phyloP scores from a whole-genome alignment of 2,888 invertebrate genomes.

The Metallyticus violacea region DNA sequence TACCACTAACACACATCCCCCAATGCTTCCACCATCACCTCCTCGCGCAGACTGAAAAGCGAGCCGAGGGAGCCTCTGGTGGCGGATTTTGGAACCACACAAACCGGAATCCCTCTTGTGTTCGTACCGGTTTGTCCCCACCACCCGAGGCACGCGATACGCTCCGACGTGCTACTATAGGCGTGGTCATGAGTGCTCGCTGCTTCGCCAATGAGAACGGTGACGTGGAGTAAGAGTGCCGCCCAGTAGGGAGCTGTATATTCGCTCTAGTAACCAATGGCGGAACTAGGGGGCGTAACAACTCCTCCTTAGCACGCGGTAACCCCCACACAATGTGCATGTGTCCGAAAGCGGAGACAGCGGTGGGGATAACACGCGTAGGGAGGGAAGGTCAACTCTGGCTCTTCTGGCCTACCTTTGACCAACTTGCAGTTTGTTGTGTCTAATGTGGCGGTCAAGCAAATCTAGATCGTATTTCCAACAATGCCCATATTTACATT shows the following conservation, averaged over 20 bases:
- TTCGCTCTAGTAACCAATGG: not conserved
- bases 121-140: not conserved
- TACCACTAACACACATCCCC: not conserved
- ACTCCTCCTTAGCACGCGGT: not conserved
- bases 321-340: not conserved
- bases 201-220: not conserved
- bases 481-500: no score
- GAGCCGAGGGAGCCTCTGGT: conserved; percentile 31
- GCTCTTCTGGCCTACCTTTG: not conserved
- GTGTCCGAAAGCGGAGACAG: not conserved
- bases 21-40: not conserved
- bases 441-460: no score
- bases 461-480: no score
- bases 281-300: not conserved
- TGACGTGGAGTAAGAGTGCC: not conserved
- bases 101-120: conserved; percentile 21
- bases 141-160: not conserved
- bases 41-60: conserved; percentile 12
- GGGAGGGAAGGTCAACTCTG: not conserved
- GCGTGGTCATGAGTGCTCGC: not conserved
- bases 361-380: not conserved
- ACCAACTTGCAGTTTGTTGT: not conserved
- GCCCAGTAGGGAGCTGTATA: not conserved
- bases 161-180: not conserved
- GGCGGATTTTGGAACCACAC: conserved; percentile 26